Evolutionary conservation across 2,113 vertebrate genomes (phyloP).

Genomic region (Panthera uncia): DNA sequence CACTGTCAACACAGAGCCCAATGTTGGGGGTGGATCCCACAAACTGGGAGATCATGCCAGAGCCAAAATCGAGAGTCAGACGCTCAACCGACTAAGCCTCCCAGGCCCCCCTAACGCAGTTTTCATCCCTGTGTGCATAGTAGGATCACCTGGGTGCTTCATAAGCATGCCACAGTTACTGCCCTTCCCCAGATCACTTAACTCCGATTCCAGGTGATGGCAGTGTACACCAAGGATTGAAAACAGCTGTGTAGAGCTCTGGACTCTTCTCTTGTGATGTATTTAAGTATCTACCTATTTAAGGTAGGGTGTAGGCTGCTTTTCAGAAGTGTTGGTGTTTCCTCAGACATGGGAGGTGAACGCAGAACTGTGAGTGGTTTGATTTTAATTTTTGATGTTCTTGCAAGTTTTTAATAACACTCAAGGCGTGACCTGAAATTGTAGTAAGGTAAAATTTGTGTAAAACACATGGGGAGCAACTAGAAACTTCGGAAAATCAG

Average conservation of each 20-base stretch:
- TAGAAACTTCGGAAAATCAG: not conserved
- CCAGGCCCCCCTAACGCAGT: not conserved
- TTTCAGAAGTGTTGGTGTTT: not conserved
- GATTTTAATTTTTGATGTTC: slow-evolving; percentile 2
- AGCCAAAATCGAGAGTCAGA: no score
- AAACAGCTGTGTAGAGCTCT: not conserved
- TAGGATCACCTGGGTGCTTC: not conserved
- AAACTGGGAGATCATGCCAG: no score
- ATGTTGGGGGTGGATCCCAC: no score
- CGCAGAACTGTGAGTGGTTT: not conserved
- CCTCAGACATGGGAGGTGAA: not conserved
- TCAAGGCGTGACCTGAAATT: not conserved
- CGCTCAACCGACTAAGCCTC: no score
- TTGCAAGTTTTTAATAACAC: not conserved
- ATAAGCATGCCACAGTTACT: not conserved
- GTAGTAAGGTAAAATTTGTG: not conserved
- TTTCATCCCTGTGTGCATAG: not conserved
- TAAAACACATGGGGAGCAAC: not conserved
- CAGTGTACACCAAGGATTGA: not conserved
- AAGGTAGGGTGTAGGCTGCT: not conserved
- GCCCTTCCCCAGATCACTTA: not conserved
- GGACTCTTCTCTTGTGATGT: not conserved
- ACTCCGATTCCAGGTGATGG: not conserved
- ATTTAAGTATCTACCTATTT: not conserved
- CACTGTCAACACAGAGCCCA: no score